Conservation (phyloP, 2,113 vertebrate species). For the Solenodon paradoxus region DNA sequence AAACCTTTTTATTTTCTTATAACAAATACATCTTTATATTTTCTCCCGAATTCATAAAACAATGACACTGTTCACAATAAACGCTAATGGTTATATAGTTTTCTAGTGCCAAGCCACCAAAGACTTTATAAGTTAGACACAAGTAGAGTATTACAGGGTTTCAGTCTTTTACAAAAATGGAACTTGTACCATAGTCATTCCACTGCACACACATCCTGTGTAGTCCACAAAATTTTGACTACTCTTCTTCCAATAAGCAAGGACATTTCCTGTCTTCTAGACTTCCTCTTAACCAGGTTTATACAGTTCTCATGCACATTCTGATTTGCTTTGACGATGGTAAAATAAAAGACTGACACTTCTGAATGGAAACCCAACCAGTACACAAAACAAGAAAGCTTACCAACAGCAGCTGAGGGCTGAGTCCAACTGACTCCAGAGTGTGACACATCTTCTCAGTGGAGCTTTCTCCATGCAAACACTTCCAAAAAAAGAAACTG, state of each 20-base stretch:
- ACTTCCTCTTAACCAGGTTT: not conserved
- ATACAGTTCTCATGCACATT: not conserved
- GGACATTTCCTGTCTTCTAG: not conserved
- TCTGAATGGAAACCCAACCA: too few species aligned
- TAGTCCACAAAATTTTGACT: not conserved
- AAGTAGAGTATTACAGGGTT: too few species aligned
- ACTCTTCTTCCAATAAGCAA: not conserved
- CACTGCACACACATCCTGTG: not conserved
- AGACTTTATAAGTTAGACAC: not conserved
- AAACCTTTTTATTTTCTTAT: not conserved
- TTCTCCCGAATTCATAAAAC: not conserved
- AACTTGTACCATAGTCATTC: not conserved
- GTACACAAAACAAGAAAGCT: conserved; percentile 69
- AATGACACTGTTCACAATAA: not conserved
- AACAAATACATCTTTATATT: not conserved
- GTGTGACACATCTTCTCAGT: conserved; percentile 87
- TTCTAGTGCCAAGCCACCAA: not conserved
- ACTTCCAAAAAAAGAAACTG: conserved; percentile 96
- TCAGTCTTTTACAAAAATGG: not conserved
- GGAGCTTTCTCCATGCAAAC: conserved; percentile 90
- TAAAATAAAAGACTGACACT: not conserved
- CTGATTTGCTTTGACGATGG: not conserved
- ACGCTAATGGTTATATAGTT: not conserved
- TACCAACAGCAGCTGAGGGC: conserved; percentile 94
- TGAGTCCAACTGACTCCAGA: conserved; percentile 90